Evolutionary conservation across 1,140 invertebrate species (phyloP), one percentile per base, ranked within the genome.

Genomic region (Diabrotica virgifera): DNA sequence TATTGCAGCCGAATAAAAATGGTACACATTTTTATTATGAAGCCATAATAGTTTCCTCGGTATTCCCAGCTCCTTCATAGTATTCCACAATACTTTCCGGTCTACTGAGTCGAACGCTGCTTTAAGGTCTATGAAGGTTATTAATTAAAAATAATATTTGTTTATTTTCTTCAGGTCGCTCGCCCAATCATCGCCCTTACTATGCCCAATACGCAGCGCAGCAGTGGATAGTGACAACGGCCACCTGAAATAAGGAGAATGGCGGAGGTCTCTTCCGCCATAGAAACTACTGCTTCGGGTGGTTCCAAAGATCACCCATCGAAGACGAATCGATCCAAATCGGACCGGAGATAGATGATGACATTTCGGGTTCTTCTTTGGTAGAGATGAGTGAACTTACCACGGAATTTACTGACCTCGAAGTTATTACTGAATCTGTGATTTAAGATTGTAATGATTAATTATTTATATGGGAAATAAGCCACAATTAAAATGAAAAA

Each of bases 181-280:
- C 69, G 62, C 55, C 57, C 38, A 54, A 65, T 60, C 5, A 69
- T 54, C 64, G 68, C 38, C 70, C 59, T 8, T 61, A 70, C 62
- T 68, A 64, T 9, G 52, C 69, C 46, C 62, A 69, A 63, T 76
- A 68, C 63, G 74, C 70, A 46, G 63, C 69, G 5, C 68, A 72
- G 35, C 51, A 72, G 53, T 78, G 76, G 76, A 71, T 78, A 36
- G 75, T 76, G 6, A 73, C 74, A 10, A 76, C 76, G 37, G 61
- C 75, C 38, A 75, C 70, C 66, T 76, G 72, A 76, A 66, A 75
- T 54, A 61, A 24, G 66, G 61, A 52, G 46, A 52, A 24, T 24
- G 67, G 70, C 62, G 67, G 63, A 50, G 37, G 58, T 13, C 9
- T 13, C 12, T 11, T 38, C 51, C 56, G n/a, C 52, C 63, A 5